A percentile compares a stretch with the other conserved stretches of the same genome.
These are phyloP conservation scores for Popillia japonica DNA, from an alignment of 1,140 invertebrate species.

Conservation along the genomic window DNA sequence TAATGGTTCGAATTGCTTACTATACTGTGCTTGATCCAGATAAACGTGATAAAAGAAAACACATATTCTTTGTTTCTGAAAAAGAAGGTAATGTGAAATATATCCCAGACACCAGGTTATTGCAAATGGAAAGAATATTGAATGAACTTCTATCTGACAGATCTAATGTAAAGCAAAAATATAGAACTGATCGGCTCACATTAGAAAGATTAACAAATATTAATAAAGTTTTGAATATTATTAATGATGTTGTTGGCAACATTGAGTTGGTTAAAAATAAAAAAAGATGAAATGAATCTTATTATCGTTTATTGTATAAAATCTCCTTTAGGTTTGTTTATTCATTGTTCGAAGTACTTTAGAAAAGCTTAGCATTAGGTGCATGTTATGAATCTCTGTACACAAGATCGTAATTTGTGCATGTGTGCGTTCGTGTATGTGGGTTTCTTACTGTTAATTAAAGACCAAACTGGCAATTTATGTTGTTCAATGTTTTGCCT, in stretches of 20 bases:
- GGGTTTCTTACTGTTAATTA: too few species aligned
- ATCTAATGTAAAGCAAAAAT: background rate
- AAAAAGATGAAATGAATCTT: background rate
- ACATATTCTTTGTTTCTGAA: background rate
- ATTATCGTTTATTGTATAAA: background rate
- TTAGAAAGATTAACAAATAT: slow-evolving; percentile 16
- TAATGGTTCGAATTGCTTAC: slow-evolving; percentile 4
- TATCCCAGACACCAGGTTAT: slow-evolving; percentile 24
- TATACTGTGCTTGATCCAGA: background rate
- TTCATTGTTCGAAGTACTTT: too few species aligned
- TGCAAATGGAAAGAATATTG: slow-evolving; percentile 36
- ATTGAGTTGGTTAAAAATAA: background rate
- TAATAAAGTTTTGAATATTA: slow-evolving; percentile 16
- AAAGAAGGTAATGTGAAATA: background rate
- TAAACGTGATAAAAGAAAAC: background rate
- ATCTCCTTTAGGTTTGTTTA: too few species aligned
- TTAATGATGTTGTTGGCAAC: slow-evolving; percentile 16
- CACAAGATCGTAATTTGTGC: too few species aligned
- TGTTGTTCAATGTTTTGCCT: too few species aligned
- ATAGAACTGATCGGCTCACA: background rate
- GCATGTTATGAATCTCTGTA: too few species aligned
- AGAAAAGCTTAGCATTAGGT: too few species aligned
- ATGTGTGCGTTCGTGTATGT: too few species aligned
- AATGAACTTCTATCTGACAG: background rate
- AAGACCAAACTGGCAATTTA: too few species aligned